These are phyloP conservation scores for Macrosoma leucophasiata DNA, from an alignment of 2,888 invertebrate species.

Conservation along the genomic window DNA sequence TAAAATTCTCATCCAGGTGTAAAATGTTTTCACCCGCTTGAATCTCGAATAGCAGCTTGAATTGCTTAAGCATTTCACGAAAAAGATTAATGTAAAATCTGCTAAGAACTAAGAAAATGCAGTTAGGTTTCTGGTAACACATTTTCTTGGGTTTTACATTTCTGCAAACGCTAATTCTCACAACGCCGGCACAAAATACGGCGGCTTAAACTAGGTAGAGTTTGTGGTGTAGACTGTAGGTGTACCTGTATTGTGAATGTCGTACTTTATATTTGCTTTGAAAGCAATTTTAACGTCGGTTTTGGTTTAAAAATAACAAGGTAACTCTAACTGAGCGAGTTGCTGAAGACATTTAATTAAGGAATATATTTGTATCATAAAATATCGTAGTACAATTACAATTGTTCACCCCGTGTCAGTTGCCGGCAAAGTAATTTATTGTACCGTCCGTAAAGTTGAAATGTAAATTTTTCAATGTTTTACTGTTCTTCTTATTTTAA, in stretches of 20 bases:
- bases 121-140: slow-evolving; percentile 27
- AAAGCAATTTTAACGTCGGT: slow-evolving; percentile 21
- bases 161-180: slow-evolving; percentile 31
- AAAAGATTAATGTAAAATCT: slow-evolving; percentile 21
- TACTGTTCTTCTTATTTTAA: no score
- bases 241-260: slow-evolving; percentile 9
- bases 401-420: slow-evolving; percentile 1
- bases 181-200: slow-evolving; percentile 26
- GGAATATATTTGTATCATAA: no score
- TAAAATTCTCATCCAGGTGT: no score
- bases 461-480: neutral
- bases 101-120: slow-evolving; percentile 33
- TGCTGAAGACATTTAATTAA: no score
- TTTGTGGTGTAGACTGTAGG: no score
- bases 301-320: no score
- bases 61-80: slow-evolving; percentile 9
- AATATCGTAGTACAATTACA: no score
- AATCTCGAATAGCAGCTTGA: no score
- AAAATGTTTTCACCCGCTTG: no score
- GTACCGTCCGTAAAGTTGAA: neutral
- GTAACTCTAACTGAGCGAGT: no score
- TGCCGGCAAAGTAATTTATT: no score
- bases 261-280: slow-evolving; percentile 18
- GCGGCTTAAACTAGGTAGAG: slow-evolving; percentile 14
- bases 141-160: slow-evolving; percentile 29